Evolutionary conservation across 1,140 invertebrate genomes (phyloP), one percentile per base, ranked within the genome.

Genomic region (Philotrypesis tridentata): DNA sequence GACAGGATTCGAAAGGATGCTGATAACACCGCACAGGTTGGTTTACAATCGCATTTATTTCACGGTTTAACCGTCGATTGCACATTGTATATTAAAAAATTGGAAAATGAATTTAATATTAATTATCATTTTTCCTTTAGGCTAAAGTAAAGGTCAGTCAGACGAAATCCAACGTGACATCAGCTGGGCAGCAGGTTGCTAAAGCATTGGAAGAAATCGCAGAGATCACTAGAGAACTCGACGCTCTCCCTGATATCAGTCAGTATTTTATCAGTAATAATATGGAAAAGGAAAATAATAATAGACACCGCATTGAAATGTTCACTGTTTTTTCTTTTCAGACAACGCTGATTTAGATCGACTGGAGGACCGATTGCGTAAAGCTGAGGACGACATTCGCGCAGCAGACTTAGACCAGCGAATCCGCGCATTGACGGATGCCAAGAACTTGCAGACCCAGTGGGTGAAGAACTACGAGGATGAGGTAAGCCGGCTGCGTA

Each of bases 381-480:
- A 93, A 40, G 96, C 96, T 0, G 96, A 98, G 91, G 89, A 93
- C 29, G 95, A 96, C 77, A 93, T 98, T 4, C 92, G 92, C 73
- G 93, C 93, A 7, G 95, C 95, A 0, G 95, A 97, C 88, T 90
- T 99, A 3, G 96, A 97, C 73, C 93, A 94, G 27, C 94, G 95
- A 87, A 94, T 98, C 60, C 93, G 95, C 31, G 92, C 93, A 7
- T 92, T 98, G 55, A 94, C 94, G 21, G 93, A 95, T 43, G 94
- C 95, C 40, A 95, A 96, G 84, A 95, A 94, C 85, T 92, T 94
- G 31, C 96, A 98, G 89, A 95, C 93, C 48, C 94, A 95, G 83
- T 94, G 95, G 92, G 95, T 98, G 61, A 95, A 96, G 80, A 94
- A 95, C 86, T 98, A 98, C 85, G 94, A 96, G 88, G 94, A 95